These are phyloP conservation scores for Chloroclystis v-ata DNA, from an alignment of 2,888 invertebrate species.

Conservation along the genomic window DNA sequence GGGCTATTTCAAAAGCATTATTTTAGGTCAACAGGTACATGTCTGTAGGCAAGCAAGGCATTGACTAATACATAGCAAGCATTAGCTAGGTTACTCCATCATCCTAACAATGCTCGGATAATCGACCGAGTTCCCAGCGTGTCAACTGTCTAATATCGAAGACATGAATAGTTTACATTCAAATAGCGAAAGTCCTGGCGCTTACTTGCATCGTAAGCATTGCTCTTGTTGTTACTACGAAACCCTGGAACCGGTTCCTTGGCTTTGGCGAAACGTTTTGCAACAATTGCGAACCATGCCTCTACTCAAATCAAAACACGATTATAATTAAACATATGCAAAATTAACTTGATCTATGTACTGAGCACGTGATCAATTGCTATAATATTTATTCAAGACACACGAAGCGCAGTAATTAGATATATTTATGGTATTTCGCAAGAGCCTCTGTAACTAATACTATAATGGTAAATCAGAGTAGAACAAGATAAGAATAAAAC, in stretches of 20 bases:
- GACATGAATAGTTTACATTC: constrained; percentile 37
- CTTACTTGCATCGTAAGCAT: constrained; percentile 38
- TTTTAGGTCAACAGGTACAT: constrained; percentile 6
- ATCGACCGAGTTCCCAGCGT: constrained; percentile 49
- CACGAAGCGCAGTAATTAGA: constrained; percentile 3
- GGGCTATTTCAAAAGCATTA: constrained; percentile 3
- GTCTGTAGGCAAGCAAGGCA: constrained; percentile 18
- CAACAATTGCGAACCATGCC: constrained; percentile 40
- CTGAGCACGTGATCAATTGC: constrained; percentile 17
- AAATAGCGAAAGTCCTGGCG: constrained; percentile 51
- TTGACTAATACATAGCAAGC: constrained; percentile 41
- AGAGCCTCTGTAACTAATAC: constrained; percentile 9
- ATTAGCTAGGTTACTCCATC: constrained; percentile 40
- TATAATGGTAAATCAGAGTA: constrained; percentile 28
- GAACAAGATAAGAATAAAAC: constrained; percentile 31
- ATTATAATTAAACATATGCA: constrained; percentile 19
- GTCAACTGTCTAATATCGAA: constrained; percentile 26
- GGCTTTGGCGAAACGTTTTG: constrained; percentile 61
- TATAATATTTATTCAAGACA: constrained; percentile 10
- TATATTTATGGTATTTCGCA: constrained; percentile 13
- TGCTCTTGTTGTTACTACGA: constrained; percentile 33
- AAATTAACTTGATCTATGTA: constrained; percentile 23
- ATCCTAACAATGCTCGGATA: constrained; percentile 40
- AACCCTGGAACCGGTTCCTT: constrained; percentile 56
- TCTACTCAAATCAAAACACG: constrained; percentile 19